Evolutionary conservation across 2,888 invertebrate genomes (phyloP).

Genomic region (Clunio marinus): DNA sequence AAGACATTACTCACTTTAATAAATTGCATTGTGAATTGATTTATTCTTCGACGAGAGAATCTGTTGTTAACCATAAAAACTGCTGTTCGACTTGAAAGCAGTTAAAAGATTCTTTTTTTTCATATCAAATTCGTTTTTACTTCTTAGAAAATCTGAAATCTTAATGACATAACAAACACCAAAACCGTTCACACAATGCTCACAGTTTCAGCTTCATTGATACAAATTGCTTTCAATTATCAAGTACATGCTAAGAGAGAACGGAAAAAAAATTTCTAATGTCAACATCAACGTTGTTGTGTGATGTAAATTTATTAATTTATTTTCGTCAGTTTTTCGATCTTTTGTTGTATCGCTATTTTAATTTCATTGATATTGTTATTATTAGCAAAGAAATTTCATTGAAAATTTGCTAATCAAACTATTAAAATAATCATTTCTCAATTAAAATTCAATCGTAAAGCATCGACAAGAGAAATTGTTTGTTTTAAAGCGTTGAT

Average conservation of each 20-base stretch:
- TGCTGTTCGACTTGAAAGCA: too few relatives aligned
- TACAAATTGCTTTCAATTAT: conserved; percentile 13
- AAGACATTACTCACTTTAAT: too few relatives aligned
- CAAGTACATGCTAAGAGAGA: too few relatives aligned
- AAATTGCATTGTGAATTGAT: too few relatives aligned
- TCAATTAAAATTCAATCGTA: neutral
- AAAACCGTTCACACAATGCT: neutral
- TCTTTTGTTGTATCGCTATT: conserved; percentile 7
- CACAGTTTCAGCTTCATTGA: neutral
- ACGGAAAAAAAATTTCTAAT: neutral
- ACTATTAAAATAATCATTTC: conserved; percentile 2
- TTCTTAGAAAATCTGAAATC: neutral
- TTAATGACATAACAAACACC: neutral
- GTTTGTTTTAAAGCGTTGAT: neutral
- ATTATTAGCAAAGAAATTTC: neutral
- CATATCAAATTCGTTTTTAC: too few relatives aligned
- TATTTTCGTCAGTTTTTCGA: conserved; percentile 2
- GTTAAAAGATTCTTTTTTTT: too few relatives aligned
- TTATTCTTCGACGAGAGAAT: too few relatives aligned
- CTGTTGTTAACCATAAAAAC: too few relatives aligned
- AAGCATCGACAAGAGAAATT: neutral
- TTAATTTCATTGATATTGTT: neutral
- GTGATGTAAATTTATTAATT: conserved; percentile 1
- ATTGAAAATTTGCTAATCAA: neutral
- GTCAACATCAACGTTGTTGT: neutral